These are phyloP conservation scores for Sebastes taczanowskii DNA, from an alignment of 2,797 vertebrate species.

Conservation along the genomic window DNA sequence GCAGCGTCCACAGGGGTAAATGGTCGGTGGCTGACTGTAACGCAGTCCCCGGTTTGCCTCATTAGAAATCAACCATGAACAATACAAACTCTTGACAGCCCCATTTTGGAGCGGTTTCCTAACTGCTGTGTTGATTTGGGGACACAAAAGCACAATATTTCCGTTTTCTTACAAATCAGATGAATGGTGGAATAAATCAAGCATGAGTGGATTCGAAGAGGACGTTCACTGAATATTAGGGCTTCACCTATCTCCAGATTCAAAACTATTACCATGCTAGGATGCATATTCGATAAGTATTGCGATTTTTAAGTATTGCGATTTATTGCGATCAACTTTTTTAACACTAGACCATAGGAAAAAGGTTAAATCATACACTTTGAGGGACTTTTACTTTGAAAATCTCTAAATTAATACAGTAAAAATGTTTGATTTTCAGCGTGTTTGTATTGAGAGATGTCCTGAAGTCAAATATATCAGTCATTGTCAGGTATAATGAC, in stretches of 20 bases:
- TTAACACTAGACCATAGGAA: too few species aligned
- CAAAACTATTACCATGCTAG: neutral
- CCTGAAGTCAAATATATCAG: too few species aligned
- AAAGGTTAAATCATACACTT: neutral
- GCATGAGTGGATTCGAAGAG: neutral
- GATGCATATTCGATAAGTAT: too few species aligned
- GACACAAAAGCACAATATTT: neutral
- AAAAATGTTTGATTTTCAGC: neutral
- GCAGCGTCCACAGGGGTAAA: neutral
- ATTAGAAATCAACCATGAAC: neutral
- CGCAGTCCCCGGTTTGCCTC: neutral
- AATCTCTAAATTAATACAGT: neutral
- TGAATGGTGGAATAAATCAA: neutral
- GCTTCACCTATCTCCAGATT: neutral
- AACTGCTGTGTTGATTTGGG: neutral
- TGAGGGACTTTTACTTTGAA: neutral
- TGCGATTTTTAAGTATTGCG: too few species aligned
- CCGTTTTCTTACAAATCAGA: neutral
- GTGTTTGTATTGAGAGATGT: rapidly evolving
- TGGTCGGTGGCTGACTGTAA: neutral
- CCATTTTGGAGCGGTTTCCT: neutral
- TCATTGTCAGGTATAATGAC: too few species aligned
- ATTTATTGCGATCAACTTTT: neutral
- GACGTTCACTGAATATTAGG: neutral
- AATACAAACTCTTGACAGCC: neutral